Evolutionary conservation across 2,888 invertebrate species (phyloP).

Genomic region (Augochlorella aurata): DNA sequence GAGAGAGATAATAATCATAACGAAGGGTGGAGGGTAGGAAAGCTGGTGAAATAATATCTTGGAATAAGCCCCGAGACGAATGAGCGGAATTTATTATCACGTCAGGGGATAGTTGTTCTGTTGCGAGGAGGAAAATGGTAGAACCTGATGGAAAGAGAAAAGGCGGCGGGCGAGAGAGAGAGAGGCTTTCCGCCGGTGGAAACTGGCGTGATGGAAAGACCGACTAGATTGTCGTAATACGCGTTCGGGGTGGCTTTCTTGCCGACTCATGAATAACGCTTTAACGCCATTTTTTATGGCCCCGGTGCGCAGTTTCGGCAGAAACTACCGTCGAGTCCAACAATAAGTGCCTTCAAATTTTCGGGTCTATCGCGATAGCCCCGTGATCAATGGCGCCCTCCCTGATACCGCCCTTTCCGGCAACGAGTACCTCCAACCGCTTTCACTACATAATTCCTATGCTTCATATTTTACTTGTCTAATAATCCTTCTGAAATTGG

Average conservation of each 20-base stretch:
- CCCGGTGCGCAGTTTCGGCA: constrained; percentile 28
- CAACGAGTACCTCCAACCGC: not conserved
- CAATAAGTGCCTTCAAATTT: constrained; percentile 23
- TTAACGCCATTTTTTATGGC: constrained; percentile 59
- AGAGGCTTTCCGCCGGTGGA: not conserved
- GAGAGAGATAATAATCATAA: constrained; percentile 22
- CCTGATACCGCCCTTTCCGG: not conserved
- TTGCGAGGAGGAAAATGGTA: constrained; percentile 59
- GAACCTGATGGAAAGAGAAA: not conserved
- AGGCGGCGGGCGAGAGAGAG: not conserved
- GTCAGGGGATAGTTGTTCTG: constrained; percentile 76
- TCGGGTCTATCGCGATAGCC: not conserved
- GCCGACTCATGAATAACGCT: constrained; percentile 64
- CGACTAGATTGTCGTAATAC: constrained; percentile 46
- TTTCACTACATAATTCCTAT: not conserved
- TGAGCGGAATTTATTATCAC: constrained; percentile 76
- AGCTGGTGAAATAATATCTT: constrained; percentile 56
- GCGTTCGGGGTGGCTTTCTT: constrained; percentile 40
- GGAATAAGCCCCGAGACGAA: constrained; percentile 63
- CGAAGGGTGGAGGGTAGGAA: constrained; percentile 8
- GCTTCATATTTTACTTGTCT: too few relatives aligned
- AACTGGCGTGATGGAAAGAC: not conserved
- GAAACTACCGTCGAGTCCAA: constrained; percentile 46
- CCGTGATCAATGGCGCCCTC: not conserved
- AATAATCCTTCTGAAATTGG: too few relatives aligned